Conservation (phyloP, 1,140 invertebrate genomes). For the Acromyrmex heyeri region DNA sequence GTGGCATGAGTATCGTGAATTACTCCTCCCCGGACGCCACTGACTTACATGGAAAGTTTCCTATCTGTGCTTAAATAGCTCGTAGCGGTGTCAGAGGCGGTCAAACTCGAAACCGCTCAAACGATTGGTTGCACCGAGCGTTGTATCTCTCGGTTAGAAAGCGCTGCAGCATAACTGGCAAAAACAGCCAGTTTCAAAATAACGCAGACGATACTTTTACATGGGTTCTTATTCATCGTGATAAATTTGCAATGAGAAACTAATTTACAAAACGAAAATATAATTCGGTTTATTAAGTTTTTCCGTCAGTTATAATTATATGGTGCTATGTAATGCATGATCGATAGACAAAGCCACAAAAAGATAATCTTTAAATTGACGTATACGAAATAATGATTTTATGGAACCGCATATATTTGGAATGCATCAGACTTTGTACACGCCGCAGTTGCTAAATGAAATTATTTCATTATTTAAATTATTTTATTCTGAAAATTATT, state of each 20-base stretch:
- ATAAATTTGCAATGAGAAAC: background rate
- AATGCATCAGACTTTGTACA: background rate
- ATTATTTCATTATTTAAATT: background rate
- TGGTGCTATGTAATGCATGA: background rate
- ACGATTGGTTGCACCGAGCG: constrained; percentile 2
- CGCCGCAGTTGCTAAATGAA: background rate
- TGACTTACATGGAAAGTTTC: constrained; percentile 57
- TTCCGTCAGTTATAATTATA: background rate
- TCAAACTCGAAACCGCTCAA: constrained; percentile 41
- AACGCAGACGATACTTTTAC: background rate
- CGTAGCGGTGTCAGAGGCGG: constrained; percentile 39
- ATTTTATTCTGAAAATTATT: background rate
- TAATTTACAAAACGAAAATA: background rate
- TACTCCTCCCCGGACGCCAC: constrained; percentile 52
- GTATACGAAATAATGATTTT: background rate
- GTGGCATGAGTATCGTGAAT: constrained; percentile 54
- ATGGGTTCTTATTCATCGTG: background rate
- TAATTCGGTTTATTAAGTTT: background rate
- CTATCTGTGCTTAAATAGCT: constrained; percentile 54
- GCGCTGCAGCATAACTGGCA: background rate
- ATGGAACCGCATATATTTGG: background rate
- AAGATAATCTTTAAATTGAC: background rate
- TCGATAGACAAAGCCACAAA: background rate
- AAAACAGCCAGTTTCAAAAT: background rate
- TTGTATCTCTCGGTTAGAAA: background rate